Evolutionary conservation across 2,797 vertebrate genomes (phyloP), one percentile per base, ranked within the genome.

Genomic region (Varecia variegata): DNA sequence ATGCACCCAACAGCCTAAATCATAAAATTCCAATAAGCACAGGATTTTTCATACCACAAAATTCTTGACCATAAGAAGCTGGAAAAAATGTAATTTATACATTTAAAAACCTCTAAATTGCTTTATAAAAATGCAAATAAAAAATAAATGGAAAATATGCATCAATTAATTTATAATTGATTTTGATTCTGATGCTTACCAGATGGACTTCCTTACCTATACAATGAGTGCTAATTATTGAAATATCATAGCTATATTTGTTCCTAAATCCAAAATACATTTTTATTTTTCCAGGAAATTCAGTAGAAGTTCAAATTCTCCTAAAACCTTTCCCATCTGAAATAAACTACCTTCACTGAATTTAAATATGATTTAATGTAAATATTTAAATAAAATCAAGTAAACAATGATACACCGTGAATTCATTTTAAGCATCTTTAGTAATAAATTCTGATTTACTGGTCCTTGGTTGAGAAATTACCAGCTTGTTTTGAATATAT

Each of bases 371-470:
- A 90, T 15, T 90, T 88, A 65, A 62, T 81, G 25, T 65, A 92
- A 88, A 92, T 68, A 32, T 73, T 80, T 83, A 90, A 93, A 71
- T 86, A 65, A 80, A 60, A 82, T 86, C 62, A 92, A 94, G 38
- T 76, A 52, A 68, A 35, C 4, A 76, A 52, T 90, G 52, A 52
- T 70, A 92, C 88, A 27, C 30, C 90, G 3, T 80, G 25, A 67
- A 79, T 73, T 95, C 7, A 83, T 62, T 84, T 86, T 54, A 80
- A 76, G 10, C n/a, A 68, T 40, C 54, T 56, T 50, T n/a, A 93
- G 52, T 50, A 89, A 74, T 82, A 88, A 77, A 73, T 81, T 87
- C 23, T 77, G 35, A 56, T 7, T 45, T 84, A 13, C 20, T 40
- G 7, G 2, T 9, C 74, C 9, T 86, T 54, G 30, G 8, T 65